These are phyloP conservation scores for Heliconius cydno DNA, from an alignment of 2,888 invertebrate species.

Conservation along the genomic window DNA sequence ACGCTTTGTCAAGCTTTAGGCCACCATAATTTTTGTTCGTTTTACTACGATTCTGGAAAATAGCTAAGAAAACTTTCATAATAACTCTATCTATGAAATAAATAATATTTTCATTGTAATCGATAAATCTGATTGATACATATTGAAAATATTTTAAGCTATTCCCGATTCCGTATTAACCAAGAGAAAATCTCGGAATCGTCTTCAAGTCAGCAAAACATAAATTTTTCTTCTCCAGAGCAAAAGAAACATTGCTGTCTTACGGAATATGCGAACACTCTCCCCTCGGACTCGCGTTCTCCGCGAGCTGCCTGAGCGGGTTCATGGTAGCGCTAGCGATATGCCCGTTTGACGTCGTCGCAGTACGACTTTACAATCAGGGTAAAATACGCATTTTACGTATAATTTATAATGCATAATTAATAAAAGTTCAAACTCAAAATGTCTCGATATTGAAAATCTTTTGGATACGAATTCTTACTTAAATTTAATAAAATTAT, in stretches of 20 bases:
- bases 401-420: neutral
- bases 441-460: neutral
- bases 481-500: neutral
- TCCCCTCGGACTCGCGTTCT: constrained; percentile 70
- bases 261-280: constrained; percentile 63
- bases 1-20: neutral
- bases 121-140: too few species aligned
- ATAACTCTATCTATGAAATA: too few species aligned
- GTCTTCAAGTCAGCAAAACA: neutral
- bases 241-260: constrained; percentile 68
- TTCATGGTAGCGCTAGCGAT: constrained; percentile 88
- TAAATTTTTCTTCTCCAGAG: constrained; percentile 56
- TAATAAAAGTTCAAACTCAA: neutral
- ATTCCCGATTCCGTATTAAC: neutral
- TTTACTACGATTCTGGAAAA: neutral
- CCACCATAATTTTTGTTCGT: neutral
- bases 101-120: too few species aligned
- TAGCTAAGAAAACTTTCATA: too few species aligned
- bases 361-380: constrained; percentile 95
- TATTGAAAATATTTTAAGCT: neutral
- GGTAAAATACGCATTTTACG: constrained; percentile 73
- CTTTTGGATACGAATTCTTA: neutral
- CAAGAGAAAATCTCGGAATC: neutral
- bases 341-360: constrained; percentile 94
- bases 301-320: constrained; percentile 90